Evolutionary conservation across 2,888 invertebrate species (phyloP), one percentile per base, ranked within the genome.

Genomic region (Sinhomidia bicolor): DNA sequence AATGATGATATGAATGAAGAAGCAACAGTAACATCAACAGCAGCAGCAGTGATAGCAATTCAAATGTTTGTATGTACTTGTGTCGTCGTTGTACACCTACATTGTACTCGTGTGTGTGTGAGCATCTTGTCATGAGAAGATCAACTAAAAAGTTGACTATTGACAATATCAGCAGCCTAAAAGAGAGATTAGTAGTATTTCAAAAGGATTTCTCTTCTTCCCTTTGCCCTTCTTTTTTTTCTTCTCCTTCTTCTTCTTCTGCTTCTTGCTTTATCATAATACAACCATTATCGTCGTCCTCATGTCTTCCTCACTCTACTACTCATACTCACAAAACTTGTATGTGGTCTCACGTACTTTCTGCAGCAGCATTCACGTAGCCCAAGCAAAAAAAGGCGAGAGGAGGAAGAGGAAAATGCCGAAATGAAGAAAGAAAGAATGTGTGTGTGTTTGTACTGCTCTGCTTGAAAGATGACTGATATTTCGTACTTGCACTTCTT

Each of bases 311-410:
- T 14, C 29, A 20, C 57, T 9, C 20, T 6, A 57, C 57, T 20
- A 57, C 29, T 57, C 23, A 23, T n/a, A n/a, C n/a, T n/a, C n/a
- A n/a, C n/a, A n/a, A n/a, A n/a, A n/a, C n/a, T n/a, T n/a, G n/a
- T n/a, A n/a, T n/a, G n/a, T n/a, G n/a, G n/a, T n/a, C 71, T 74
- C 74, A 74, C 74, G 74, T 47, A 47, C 47, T 74, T 41, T 29
- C 23, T 23, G 29, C 14, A 23, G 5, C 14, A n/a, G 36, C 68
- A 32, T 68, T 68, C 68, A 29, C 29, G 51, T 51, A 51, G 41
- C 14, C 60, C 23, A n/a, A n/a, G n/a, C n/a, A n/a, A n/a, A n/a
- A n/a, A n/a, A 60, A 60, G 10, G 10, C 1, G 54, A 54, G 14
- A 17, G 1, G 23, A 65, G n/a, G 17, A 62, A 68, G 17, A 74